Evolutionary conservation across 2,888 invertebrate species (phyloP).

Genomic region (Cylindroiulus punctatus): DNA sequence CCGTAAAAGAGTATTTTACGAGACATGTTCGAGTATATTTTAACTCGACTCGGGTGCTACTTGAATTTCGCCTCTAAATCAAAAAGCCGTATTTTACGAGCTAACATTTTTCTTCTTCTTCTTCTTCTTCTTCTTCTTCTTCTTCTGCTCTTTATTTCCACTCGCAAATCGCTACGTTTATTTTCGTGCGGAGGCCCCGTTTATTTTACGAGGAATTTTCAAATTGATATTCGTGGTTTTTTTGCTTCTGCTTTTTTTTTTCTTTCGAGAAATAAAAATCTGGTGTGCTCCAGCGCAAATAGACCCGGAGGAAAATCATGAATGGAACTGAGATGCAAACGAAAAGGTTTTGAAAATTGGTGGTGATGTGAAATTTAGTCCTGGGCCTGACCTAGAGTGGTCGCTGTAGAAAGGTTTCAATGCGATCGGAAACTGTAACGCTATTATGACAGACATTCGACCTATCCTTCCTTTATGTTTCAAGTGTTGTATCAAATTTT

Average conservation of each 20-base stretch:
- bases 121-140: neutral
- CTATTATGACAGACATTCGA: too few relatives aligned
- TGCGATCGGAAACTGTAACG: too few relatives aligned
- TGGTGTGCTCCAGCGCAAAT: neutral
- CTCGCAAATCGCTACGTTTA: slow-evolving; percentile 43
- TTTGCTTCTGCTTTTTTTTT: neutral
- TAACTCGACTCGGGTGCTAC: slow-evolving; percentile 42
- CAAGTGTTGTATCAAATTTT: too few relatives aligned
- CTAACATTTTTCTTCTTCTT: slow-evolving; percentile 36
- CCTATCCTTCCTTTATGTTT: too few relatives aligned
- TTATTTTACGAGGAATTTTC: slow-evolving; percentile 21
- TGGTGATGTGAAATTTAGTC: neutral
- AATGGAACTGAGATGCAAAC: neutral
- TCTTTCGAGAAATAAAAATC: neutral
- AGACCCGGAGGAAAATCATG: neutral
- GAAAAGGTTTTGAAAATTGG: neutral
- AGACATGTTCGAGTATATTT: slow-evolving; percentile 35
- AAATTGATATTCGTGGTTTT: slow-evolving; percentile 15
- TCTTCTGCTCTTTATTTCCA: slow-evolving; percentile 19
- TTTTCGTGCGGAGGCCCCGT: slow-evolving; percentile 2
- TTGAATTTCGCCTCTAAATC: slow-evolving; percentile 37
- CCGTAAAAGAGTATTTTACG: slow-evolving; percentile 37
- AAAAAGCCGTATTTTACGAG: slow-evolving; percentile 42
- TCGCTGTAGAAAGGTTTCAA: too few relatives aligned
- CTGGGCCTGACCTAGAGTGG: too few relatives aligned